Percentiles rank a stretch among this genome's conserved stretches.
Evolutionary conservation across 2,797 vertebrate genomes (phyloP).

Genomic region (Channa striata): DNA sequence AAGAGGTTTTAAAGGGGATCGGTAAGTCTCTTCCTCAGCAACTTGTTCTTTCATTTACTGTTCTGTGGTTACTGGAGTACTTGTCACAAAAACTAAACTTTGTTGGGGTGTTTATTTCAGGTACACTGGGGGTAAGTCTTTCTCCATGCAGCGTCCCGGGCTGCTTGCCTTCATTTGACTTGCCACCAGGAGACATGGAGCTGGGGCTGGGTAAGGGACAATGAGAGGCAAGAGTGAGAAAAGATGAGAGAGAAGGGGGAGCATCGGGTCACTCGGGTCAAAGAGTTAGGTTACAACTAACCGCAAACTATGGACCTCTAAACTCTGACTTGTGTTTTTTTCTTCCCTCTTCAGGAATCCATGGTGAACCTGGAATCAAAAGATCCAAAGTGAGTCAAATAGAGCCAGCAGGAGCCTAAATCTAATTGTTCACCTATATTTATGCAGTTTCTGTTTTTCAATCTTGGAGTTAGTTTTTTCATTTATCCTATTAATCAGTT

Average conservation of each 20-base stretch:
- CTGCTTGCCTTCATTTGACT: constrained; percentile 89
- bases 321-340: constrained; percentile 4
- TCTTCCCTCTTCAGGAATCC: constrained; percentile 86
- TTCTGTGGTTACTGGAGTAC: too few species aligned
- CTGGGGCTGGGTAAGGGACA: constrained; percentile 90
- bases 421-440: background rate
- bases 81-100: accelerated
- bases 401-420: accelerated
- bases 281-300: too few species aligned
- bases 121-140: constrained; percentile 92
- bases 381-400: constrained; percentile 88
- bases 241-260: too few species aligned
- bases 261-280: too few species aligned
- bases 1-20: constrained; percentile 72
- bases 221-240: too few species aligned
- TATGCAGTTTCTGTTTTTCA: background rate
- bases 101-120: constrained; percentile 66
- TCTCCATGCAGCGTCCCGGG: constrained; percentile 94
- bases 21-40: constrained; percentile 76
- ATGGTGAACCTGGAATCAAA: constrained; percentile 92
- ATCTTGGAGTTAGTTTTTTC: background rate
- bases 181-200: constrained; percentile 90
- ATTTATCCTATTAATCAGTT: constrained; percentile 78
- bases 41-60: too few species aligned
- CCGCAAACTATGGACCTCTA: too few species aligned